Conservation (phyloP, 2,797 vertebrate species). For the Semotilus atromaculatus region DNA sequence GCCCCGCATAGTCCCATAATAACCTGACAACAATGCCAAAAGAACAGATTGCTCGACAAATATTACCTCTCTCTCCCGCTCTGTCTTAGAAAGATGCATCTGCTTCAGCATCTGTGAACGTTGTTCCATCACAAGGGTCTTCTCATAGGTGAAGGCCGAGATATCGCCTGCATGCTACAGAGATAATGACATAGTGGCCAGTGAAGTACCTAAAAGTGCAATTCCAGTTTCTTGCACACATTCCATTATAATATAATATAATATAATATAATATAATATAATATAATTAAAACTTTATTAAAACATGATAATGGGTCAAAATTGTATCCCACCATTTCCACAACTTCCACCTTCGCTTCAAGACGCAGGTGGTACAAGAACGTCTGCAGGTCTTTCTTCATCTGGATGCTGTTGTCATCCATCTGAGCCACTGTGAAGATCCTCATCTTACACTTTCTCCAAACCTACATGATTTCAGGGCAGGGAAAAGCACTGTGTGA, state of each 20-base stretch:
- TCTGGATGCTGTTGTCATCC: slow-evolving; percentile 97
- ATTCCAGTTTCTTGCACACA: neutral
- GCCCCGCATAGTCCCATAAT: neutral
- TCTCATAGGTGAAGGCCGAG: slow-evolving; percentile 96
- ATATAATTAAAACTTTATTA: neutral
- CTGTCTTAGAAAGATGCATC: slow-evolving; percentile 93
- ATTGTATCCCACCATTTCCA: slow-evolving; percentile 89
- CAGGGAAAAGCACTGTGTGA: neutral
- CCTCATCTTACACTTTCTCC: slow-evolving; percentile 94
- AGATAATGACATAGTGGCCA: neutral
- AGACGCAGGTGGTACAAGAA: slow-evolving; percentile 94
- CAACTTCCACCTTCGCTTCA: slow-evolving; percentile 94
- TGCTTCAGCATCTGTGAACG: slow-evolving; percentile 95
- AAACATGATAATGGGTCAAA: neutral
- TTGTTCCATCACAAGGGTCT: slow-evolving; percentile 96
- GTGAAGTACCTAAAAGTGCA: neutral
- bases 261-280: neutral
- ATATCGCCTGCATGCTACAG: slow-evolving; percentile 92
- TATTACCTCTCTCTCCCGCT: slow-evolving; percentile 90
- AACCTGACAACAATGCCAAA: neutral
- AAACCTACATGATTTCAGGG: slow-evolving; percentile 80
- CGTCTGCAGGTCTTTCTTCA: slow-evolving; percentile 96
- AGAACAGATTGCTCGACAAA: neutral
- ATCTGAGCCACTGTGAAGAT: slow-evolving; percentile 97
- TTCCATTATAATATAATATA: neutral